Conservation (phyloP, 2,113 vertebrate genomes). For the Nerophis lumbriciformis region DNA sequence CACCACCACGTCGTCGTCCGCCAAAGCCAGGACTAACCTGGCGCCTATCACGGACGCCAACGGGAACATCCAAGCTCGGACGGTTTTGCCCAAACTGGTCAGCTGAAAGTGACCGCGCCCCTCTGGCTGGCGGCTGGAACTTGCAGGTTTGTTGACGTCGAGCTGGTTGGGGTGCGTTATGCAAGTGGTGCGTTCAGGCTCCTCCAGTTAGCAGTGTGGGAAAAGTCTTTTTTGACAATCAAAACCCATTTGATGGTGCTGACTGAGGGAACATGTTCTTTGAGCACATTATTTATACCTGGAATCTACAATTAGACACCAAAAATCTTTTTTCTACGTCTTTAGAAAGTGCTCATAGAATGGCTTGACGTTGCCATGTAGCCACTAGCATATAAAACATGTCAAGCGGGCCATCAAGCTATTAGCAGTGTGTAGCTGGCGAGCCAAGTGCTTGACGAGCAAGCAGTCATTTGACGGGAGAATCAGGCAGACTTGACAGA, state of each 20-base stretch:
- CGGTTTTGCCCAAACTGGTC: constrained; percentile 97
- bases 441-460: too few relatives aligned
- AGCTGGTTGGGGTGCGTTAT: constrained; percentile 1
- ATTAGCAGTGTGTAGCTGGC: neutral
- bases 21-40: constrained; percentile 96
- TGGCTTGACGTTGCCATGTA: too few relatives aligned
- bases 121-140: constrained; percentile 12
- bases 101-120: constrained; percentile 74
- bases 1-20: constrained; percentile 77
- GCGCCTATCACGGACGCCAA: constrained; percentile 95
- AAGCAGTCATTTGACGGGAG: too few relatives aligned
- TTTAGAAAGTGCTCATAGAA: too few relatives aligned
- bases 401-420: neutral
- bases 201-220: constrained; percentile 26
- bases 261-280: constrained; percentile 81
- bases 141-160: neutral
- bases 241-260: constrained; percentile 50
- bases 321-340: constrained; percentile 15
- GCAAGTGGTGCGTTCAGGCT: constrained; percentile 25
- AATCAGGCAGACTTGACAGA: neutral
- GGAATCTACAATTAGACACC: constrained; percentile 20
- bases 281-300: constrained; percentile 34
- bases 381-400: too few relatives aligned
- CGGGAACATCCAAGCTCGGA: constrained; percentile 96
- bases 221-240: constrained; percentile 44